Base-by-base conservation (phyloP, 2,113 vertebrate genomes). In the Rana temporaria region DNA sequence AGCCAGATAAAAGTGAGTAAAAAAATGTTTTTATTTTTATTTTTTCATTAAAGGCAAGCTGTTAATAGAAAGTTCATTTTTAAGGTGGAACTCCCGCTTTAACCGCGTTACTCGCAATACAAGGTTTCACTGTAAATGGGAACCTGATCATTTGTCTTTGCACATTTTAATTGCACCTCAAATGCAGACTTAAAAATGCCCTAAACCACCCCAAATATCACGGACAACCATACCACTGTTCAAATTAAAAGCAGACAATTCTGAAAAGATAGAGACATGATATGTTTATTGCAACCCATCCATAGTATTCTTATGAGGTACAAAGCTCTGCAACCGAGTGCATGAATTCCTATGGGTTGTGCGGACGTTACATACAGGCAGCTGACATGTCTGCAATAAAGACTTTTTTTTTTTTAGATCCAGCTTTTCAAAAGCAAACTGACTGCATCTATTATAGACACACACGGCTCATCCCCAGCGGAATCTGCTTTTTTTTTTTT, bases 371-470 rank as follows among this genome's bases (percentile, higher is more conserved):
- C 73, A 76, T 76, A 76, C 59, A 48, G 59, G 57, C 57, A 52
- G 57, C 63, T 26, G 62, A 66, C 34, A 66, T 65, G 38, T 78
- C 63, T 78, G 75, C 73, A 48, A 74, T 59, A 52, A 18, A 66
- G 62, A 64, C 60, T 78, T 65, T n/a, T n/a, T n/a, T n/a, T n/a
- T n/a, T n/a, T 34, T 78, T 78, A 53, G 62, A 64, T 66, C 75
- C 75, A 66, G 60, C 75, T 78, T 66, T 78, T 66, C 75, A 78
- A 78, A 78, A 78, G 60, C 75, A 78, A 78, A 78, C 73, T 63
- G 73, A 64, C 59, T 34, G 73, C 75, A 78, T 78, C 60, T 65
- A 65, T 78, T 66, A 78, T 65, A 78, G 75, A 78, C 62, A 78
- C 62, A 78, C 62, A 78, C 62, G 53, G 60, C 30, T 78, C 75